A percentile compares a stretch with the other conserved stretches of the same genome.
phyloP scores from a whole-genome alignment of 2,797 vertebrate genomes.

The Paramormyrops hopkinsi region DNA sequence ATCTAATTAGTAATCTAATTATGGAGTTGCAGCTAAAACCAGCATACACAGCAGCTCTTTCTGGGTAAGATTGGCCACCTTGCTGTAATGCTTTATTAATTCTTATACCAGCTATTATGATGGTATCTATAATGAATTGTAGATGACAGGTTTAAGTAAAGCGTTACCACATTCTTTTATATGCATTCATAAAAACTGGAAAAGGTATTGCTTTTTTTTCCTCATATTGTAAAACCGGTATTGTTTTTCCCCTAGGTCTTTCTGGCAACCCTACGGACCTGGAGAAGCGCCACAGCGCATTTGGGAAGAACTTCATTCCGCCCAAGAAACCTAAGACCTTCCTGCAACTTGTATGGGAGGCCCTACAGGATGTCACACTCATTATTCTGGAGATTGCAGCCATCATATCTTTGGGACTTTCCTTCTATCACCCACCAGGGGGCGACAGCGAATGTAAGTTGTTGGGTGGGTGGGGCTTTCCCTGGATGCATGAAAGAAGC shows the following conservation, averaged over 20 bases:
- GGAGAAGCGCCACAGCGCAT: conserved; percentile 78
- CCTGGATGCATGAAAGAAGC: background rate
- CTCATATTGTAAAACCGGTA: background rate
- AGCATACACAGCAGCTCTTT: background rate
- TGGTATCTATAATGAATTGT: background rate
- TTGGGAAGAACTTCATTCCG: conserved; percentile 87
- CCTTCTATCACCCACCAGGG: conserved; percentile 86
- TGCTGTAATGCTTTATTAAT: background rate
- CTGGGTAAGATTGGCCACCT: background rate
- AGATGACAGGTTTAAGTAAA: background rate
- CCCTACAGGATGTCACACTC: conserved; percentile 91
- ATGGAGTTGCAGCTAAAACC: background rate
- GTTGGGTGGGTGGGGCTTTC: background rate
- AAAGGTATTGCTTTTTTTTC: background rate
- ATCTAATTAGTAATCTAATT: background rate
- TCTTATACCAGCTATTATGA: background rate
- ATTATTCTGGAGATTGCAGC: conserved; percentile 96
- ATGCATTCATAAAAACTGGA: background rate
- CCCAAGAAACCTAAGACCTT: conserved; percentile 94
- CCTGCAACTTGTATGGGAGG: conserved; percentile 95
- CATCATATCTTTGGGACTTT: conserved; percentile 88
- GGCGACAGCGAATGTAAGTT: conserved; percentile 73
- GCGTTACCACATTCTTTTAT: background rate
- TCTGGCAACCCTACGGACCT: conserved; percentile 85
- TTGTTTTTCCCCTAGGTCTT: conserved; percentile 64